These are phyloP conservation scores for Nicator chloris DNA, from an alignment of 2,113 vertebrate species.

Conservation along the genomic window DNA sequence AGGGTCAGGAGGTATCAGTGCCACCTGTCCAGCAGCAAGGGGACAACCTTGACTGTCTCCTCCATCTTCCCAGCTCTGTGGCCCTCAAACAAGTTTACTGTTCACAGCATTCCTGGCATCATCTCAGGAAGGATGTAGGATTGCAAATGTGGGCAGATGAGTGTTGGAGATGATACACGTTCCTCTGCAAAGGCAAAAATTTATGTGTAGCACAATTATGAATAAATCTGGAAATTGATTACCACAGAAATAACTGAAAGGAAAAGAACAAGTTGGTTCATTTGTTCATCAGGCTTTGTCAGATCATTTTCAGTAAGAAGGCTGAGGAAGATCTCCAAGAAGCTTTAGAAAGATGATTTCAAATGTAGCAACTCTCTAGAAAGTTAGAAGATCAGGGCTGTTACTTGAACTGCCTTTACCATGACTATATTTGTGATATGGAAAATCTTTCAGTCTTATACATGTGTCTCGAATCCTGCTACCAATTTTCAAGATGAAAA, in stretches of 20 bases:
- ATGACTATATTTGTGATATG: not conserved
- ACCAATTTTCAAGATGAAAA: not conserved
- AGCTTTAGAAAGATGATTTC: not conserved
- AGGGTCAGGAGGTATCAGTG: not conserved
- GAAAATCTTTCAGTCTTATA: not conserved
- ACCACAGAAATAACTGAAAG: not conserved
- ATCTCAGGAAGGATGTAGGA: not conserved
- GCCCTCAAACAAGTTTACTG: not conserved
- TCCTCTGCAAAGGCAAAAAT: not conserved
- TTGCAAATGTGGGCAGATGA: not conserved
- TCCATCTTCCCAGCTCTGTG: not conserved
- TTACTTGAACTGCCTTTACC: not conserved
- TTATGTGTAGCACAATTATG: not conserved
- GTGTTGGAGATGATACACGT: not conserved
- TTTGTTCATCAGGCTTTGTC: not conserved
- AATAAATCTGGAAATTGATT: not conserved
- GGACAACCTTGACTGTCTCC: not conserved
- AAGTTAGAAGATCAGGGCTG: not conserved
- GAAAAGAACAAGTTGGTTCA: accelerated
- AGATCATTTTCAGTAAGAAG: not conserved
- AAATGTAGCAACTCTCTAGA: not conserved
- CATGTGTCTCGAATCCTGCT: not conserved
- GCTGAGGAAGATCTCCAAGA: not conserved
- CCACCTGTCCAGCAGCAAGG: not conserved
- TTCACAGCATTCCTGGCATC: not conserved